A percentile compares a stretch with the other conserved stretches of the same genome.
Evolutionary conservation across 2,797 vertebrate species (phyloP).

Genomic region (Acanthis flammea): DNA sequence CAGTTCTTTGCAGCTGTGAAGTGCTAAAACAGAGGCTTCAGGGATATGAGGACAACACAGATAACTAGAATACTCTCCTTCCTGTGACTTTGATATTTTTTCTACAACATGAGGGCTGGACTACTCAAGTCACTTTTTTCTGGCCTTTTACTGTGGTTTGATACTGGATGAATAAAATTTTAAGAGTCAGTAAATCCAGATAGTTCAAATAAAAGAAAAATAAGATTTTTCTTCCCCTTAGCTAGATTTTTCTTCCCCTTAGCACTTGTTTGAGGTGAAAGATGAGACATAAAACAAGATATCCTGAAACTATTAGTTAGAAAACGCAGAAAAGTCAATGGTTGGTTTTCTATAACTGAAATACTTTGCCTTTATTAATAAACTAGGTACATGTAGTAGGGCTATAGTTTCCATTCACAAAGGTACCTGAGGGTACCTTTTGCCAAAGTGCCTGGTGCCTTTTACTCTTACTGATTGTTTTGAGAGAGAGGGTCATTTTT

Average conservation of each 20-base stretch:
- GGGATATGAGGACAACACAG: neutral
- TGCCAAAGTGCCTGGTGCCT: neutral
- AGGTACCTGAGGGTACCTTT: neutral
- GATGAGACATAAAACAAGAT: neutral
- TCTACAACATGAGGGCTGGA: neutral
- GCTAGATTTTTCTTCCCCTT: neutral
- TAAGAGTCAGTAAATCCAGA: neutral
- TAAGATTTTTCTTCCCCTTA: neutral
- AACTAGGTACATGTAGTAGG: neutral
- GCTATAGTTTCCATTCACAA: neutral
- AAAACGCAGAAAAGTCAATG: neutral
- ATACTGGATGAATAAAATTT: neutral
- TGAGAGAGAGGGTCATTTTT: neutral
- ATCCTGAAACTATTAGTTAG: neutral
- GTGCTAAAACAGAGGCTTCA: neutral
- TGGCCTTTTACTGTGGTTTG: neutral
- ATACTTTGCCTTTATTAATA: neutral
- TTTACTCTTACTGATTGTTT: neutral
- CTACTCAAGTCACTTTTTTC: neutral
- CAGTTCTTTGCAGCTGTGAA: neutral
- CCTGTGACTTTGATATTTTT: neutral
- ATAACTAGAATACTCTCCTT: neutral
- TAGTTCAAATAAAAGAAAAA: conserved; percentile 9
- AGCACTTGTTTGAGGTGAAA: neutral
- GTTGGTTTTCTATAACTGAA: neutral